Percentiles rank a stretch among this genome's conserved stretches.
phyloP scores from a whole-genome alignment of 2,797 vertebrate genomes.

The Platalea minor region DNA sequence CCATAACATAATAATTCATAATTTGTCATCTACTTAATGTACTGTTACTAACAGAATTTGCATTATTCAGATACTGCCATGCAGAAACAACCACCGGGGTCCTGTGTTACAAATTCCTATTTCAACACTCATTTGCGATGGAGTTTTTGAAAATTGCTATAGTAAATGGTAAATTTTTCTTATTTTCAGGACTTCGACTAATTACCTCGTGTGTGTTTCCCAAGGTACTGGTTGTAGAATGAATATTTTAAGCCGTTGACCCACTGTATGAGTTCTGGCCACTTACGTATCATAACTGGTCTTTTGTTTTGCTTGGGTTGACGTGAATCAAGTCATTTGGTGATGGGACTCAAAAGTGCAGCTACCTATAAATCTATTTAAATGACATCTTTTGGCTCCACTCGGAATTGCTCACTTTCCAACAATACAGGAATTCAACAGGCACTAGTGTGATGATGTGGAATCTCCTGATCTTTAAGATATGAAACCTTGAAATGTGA shows the following conservation, averaged over 20 bases:
- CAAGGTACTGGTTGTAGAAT: not conserved
- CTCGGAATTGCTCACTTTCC: not conserved
- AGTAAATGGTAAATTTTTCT: not conserved
- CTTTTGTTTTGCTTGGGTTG: not conserved
- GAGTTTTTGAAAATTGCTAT: not conserved
- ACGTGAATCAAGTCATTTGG: not conserved
- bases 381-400: not conserved
- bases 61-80: not conserved
- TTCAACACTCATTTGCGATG: not conserved
- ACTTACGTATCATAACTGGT: not conserved
- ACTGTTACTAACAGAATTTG: not conserved
- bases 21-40: not conserved
- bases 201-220: not conserved
- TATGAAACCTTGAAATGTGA: not conserved
- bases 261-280: not conserved
- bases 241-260: not conserved
- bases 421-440: not conserved
- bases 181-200: not conserved
- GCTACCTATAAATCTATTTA: not conserved
- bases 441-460: not conserved
- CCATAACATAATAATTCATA: not conserved
- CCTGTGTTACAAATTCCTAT: not conserved
- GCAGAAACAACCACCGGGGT: not conserved
- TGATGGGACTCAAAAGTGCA: not conserved
- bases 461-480: not conserved